Percentiles rank a stretch among this genome's conserved stretches.
These are phyloP conservation scores for Hemichromis elongatus DNA, from an alignment of 2,113 vertebrate species.

Conservation along the genomic window DNA sequence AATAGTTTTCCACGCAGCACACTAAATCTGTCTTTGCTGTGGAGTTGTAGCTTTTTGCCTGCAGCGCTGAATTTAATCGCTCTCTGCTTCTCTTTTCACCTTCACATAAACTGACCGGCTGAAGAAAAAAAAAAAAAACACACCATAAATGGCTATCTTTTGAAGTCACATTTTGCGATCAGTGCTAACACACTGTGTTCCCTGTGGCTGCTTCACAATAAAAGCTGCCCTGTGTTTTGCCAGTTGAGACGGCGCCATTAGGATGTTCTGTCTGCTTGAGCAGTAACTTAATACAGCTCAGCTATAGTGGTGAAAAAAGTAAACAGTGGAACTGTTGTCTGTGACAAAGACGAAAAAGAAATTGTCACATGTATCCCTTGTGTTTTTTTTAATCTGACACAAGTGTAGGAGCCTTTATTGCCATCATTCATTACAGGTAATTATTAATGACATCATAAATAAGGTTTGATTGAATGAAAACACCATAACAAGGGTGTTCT, in stretches of 20 bases:
- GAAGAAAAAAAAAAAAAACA: rapidly evolving
- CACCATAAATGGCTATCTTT: background rate
- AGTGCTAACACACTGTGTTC: background rate
- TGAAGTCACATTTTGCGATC: background rate
- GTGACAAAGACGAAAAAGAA: background rate
- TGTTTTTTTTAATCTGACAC: background rate
- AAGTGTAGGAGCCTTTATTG: background rate
- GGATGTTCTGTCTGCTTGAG: background rate
- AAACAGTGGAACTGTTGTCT: background rate
- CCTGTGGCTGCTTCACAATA: background rate
- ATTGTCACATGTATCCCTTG: background rate
- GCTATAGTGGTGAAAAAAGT: background rate
- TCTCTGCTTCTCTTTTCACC: background rate
- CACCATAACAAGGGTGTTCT: background rate
- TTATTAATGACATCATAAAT: background rate
- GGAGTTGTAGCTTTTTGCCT: background rate
- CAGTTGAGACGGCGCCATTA: background rate
- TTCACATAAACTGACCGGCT: background rate
- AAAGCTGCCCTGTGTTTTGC: background rate
- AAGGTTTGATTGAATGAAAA: background rate
- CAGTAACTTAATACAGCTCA: background rate
- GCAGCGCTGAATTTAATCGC: background rate
- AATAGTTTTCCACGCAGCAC: background rate
- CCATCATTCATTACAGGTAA: background rate
- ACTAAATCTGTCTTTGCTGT: background rate